These are phyloP conservation scores for Cebidichthys violaceus DNA, from an alignment of 2,113 vertebrate genomes.

Conservation along the genomic window DNA sequence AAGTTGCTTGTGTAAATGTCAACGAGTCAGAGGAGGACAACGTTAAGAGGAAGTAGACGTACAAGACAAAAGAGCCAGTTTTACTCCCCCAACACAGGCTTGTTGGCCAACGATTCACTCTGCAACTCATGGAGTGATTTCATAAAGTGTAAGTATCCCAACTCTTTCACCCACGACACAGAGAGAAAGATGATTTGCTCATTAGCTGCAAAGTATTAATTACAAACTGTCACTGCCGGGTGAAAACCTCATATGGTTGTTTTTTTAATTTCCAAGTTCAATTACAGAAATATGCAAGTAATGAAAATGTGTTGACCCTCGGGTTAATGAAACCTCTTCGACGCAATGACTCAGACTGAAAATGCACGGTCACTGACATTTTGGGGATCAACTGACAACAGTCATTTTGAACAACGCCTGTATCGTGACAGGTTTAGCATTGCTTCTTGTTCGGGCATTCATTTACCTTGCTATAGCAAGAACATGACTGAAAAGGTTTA, in stretches of 20 bases:
- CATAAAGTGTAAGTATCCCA: conserved; percentile 18
- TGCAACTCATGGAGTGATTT: not conserved
- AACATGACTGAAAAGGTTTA: not conserved
- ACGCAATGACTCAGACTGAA: not conserved
- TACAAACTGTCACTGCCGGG: conserved; percentile 12
- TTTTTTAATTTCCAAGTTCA: conserved; percentile 34
- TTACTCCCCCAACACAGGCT: conserved; percentile 9
- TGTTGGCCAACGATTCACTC: conserved; percentile 38
- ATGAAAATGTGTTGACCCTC: conserved; percentile 15
- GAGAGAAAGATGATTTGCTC: conserved; percentile 5
- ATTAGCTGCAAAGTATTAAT: conserved; percentile 1
- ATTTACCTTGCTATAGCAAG: not conserved
- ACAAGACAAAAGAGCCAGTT: conserved; percentile 1
- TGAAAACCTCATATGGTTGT: conserved; percentile 15
- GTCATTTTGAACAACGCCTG: not conserved
- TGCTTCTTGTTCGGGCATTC: not conserved
- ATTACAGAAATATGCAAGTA: conserved; percentile 32
- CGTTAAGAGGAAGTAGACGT: conserved; percentile 5
- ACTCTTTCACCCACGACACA: not conserved
- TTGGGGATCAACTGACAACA: not conserved
- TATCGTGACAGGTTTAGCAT: not conserved
- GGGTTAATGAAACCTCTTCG: conserved; percentile 57
- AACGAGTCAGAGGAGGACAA: conserved; percentile 56
- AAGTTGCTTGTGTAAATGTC: conserved; percentile 77
- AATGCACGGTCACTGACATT: conserved; percentile 15